Evolutionary conservation across 2,888 invertebrate species (phyloP), one percentile per base, ranked within the genome.

Genomic region (Hesperia comma): DNA sequence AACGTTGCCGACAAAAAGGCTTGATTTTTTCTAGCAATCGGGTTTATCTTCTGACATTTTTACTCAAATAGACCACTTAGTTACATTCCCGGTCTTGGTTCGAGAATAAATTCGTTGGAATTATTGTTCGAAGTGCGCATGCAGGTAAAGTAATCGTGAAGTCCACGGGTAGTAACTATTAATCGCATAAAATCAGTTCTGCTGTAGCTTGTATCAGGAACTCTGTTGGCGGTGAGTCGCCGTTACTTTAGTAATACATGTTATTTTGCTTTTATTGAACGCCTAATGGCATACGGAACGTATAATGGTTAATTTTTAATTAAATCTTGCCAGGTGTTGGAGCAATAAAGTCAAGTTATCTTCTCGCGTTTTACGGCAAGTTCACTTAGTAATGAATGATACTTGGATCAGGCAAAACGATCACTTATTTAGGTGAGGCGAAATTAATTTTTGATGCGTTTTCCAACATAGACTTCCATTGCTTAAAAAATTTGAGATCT

Each of bases 281-380:
- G 77, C 70, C 73, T 75, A 72, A 73, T 51, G 49, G 78, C 77
- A 79, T 80, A 79, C 75, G 71, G 73, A 77, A 78, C 81, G 78
- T 87, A 84, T 86, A 88, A 85, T 70, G 72, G 76, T 80, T 83
- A 80, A 81, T 83, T 86, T 84, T 88, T 87, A 86, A 90, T 90
- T 88, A 80, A 87, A 85, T 81, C 77, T 75, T 70, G 79, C 83
- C 88, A 87, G 88, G 88, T 89, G 89, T 79, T 78, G 72, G 69
- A 68, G 79, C 77, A 79, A 83, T 86, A 86, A 80, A 86, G 63
- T 54, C 63, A 32, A 40, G 61, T 67, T 55, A 70, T 54, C 54
- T 68, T 68, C 46, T 56, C 61, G 61, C 60, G 8, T 56, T 15
- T 60, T 37, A 61, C 67, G 37, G 55, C 15, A 61, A 46, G 15